These are phyloP conservation scores for Percopsis transmontana DNA, from an alignment of 2,113 vertebrate species.

Conservation along the genomic window DNA sequence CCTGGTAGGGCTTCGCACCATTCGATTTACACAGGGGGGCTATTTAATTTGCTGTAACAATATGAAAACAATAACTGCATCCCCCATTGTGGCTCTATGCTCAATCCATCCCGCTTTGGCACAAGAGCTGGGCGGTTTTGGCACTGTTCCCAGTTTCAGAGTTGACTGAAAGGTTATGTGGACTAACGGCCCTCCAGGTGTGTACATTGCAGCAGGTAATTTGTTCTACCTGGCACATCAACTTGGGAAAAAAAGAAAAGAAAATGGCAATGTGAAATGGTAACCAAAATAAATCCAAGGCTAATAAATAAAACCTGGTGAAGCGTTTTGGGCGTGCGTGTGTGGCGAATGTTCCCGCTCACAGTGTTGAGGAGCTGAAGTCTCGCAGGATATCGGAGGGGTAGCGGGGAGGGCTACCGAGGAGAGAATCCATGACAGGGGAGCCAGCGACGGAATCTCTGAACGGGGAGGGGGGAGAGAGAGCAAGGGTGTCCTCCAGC, in stretches of 20 bases:
- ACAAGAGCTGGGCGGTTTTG: conserved; percentile 54
- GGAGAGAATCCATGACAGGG: conserved; percentile 82
- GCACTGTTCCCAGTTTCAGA: conserved; percentile 47
- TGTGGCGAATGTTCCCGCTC: conserved; percentile 62
- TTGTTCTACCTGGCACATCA: conserved; percentile 14
- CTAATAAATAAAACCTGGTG: too few relatives aligned
- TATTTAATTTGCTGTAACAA: conserved; percentile 12
- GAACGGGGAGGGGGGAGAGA: conserved; percentile 96
- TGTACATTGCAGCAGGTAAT: conserved; percentile 7
- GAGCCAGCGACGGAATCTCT: conserved; percentile 92
- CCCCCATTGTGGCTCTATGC: conserved; percentile 17
- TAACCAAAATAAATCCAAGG: too few relatives aligned
- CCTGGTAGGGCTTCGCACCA: conserved; percentile 3
- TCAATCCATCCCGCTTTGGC: conserved; percentile 53
- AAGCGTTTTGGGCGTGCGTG: background rate
- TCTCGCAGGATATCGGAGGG: conserved; percentile 87
- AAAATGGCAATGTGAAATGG: background rate
- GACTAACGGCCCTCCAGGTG: conserved; percentile 45
- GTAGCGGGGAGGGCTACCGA: conserved; percentile 84
- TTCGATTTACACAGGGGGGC: background rate
- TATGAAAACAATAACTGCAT: conserved; percentile 34
- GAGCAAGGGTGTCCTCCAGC: conserved; percentile 85
- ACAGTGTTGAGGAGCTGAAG: conserved; percentile 97
- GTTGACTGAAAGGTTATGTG: conserved; percentile 46
- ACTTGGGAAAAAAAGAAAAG: background rate